phyloP scores from a whole-genome alignment of 2,888 invertebrate genomes.

The Leptinotarsa juncta region DNA sequence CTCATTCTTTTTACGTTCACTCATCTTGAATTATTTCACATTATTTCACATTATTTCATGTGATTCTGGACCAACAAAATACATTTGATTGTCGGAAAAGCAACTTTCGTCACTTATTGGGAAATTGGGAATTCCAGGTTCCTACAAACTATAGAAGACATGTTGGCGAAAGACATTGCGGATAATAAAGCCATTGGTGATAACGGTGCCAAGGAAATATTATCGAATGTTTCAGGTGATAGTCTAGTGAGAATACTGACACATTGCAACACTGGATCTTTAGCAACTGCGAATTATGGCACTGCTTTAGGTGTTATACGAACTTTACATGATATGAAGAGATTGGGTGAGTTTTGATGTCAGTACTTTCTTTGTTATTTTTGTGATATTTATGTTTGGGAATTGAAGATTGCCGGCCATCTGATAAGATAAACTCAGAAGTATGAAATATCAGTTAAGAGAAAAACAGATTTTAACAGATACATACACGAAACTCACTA shows the following conservation, averaged over 20 bases:
- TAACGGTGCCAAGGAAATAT: conserved; percentile 84
- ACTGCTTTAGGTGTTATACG: conserved; percentile 97
- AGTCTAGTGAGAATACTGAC: conserved; percentile 83
- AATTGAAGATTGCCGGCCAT: too few relatives aligned
- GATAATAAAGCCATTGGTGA: conserved; percentile 90
- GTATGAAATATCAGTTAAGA: too few relatives aligned
- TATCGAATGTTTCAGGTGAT: conserved; percentile 71
- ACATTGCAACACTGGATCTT: conserved; percentile 98
- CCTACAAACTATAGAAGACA: conserved; percentile 79
- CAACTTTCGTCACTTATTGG: neutral
- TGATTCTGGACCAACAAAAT: too few relatives aligned
- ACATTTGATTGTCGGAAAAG: too few relatives aligned
- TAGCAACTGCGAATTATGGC: conserved; percentile 97
- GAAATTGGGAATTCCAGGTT: conserved; percentile 70
- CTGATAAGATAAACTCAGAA: too few relatives aligned
- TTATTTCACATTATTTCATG: too few relatives aligned
- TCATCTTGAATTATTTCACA: too few relatives aligned
- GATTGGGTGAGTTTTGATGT: conserved; percentile 49
- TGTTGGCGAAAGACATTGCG: conserved; percentile 87
- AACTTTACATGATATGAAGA: conserved; percentile 75
- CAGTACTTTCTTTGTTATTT: too few relatives aligned
- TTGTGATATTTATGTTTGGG: too few relatives aligned
- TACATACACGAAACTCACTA: too few relatives aligned
- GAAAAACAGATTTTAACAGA: too few relatives aligned
- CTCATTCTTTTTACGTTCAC: too few relatives aligned